Percentiles rank a stretch among this genome's conserved stretches.
These are phyloP conservation scores for Myrmophylax atrothorax DNA, from an alignment of 2,113 vertebrate genomes.

Conservation along the genomic window DNA sequence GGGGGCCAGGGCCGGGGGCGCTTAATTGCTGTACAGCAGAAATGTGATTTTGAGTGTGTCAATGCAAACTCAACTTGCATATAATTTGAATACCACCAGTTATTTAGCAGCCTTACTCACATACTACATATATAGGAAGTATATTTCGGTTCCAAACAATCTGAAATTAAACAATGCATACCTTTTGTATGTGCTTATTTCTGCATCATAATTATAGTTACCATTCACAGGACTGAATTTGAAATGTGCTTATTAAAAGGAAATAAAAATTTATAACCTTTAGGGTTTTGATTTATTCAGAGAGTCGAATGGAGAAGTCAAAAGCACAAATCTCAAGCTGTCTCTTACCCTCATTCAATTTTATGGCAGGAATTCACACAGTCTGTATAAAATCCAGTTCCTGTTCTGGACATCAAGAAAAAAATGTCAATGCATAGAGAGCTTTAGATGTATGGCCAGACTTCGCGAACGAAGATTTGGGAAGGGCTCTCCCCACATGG, in stretches of 20 bases:
- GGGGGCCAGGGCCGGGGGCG: not conserved
- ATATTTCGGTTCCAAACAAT: not conserved
- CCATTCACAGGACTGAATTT: not conserved
- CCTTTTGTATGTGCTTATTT: not conserved
- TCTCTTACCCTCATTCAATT: not conserved
- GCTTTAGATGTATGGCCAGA: no score
- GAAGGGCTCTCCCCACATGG: no score
- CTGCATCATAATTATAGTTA: not conserved
- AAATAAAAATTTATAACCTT: not conserved
- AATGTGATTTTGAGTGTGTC: not conserved
- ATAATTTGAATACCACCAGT: not conserved
- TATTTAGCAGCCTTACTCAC: not conserved
- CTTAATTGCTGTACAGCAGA: not conserved
- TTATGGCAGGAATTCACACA: not conserved
- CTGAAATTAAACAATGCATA: not conserved
- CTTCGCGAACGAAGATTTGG: no score
- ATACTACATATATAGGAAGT: not conserved
- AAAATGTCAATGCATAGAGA: not conserved
- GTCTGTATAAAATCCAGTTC: not conserved
- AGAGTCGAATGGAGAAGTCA: not conserved
- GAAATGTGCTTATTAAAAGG: not conserved
- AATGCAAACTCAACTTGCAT: not conserved
- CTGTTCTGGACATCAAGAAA: not conserved
- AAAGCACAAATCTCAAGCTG: not conserved
- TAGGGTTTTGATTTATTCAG: not conserved